Percentiles rank a stretch among this genome's conserved stretches.
These are phyloP conservation scores for Catagonus wagneri DNA, from an alignment of 2,113 vertebrate species.

Conservation along the genomic window DNA sequence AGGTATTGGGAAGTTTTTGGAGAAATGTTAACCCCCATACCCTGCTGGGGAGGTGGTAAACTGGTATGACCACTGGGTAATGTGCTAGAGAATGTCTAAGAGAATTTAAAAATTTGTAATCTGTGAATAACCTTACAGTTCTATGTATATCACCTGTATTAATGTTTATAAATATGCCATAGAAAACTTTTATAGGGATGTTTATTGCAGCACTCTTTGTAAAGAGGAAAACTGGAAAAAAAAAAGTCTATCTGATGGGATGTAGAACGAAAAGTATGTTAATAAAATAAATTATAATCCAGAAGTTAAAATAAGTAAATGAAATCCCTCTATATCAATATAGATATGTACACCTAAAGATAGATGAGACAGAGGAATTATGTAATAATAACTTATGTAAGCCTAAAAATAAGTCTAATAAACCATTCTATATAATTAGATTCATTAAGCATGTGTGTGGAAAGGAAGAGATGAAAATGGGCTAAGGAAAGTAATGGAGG, in stretches of 20 bases:
- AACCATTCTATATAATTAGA: background rate
- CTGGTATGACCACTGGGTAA: background rate
- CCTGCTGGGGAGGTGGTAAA: background rate
- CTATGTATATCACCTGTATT: background rate
- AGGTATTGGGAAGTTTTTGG: background rate
- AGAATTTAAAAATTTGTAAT: background rate
- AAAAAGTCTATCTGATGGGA: background rate
- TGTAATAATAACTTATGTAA: background rate
- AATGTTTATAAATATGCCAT: background rate
- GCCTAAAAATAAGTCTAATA: background rate
- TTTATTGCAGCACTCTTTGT: background rate
- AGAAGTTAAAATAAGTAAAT: background rate
- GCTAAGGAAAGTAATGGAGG: background rate
- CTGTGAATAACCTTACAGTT: background rate
- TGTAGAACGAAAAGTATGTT: rapidly evolving
- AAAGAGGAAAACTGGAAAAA: background rate
- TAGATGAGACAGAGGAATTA: background rate
- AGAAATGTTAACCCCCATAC: background rate
- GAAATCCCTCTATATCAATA: background rate
- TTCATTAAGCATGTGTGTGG: background rate
- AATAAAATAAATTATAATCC: background rate
- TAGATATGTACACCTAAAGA: background rate
- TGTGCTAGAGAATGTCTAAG: background rate
- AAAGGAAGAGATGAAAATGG: background rate
- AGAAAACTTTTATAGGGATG: background rate